Base-by-base conservation (phyloP, 2,113 vertebrate genomes). In the Alligator sinensis region DNA sequence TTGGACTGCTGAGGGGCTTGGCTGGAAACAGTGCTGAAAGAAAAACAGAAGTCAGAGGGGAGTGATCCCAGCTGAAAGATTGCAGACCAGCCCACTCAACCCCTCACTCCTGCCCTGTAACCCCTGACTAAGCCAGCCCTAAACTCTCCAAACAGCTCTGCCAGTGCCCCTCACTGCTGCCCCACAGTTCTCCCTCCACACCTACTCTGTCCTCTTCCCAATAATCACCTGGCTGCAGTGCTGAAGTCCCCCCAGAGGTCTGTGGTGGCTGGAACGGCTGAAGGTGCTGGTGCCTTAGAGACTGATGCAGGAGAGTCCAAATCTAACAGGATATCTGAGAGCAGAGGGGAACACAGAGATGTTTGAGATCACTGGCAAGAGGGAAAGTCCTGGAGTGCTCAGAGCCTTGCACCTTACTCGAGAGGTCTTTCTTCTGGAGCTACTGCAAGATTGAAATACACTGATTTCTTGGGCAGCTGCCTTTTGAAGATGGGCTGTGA, bases 231-330 rank as follows among this genome's bases (percentile, higher is more conserved):
- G 64, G 98, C 97, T 47, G 99, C 98, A 81, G 98, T 98, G 84
- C 98, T 99, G 92, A 99, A 99, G 88, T 99, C 99, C 94, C 99
- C 99, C 99, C 99, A 99, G 95, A 99, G 97, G 95, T 99, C 99
- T 89, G 97, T 96, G 58, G 93, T 89, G 82, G 96, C 86, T 95
- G 98, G 88, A 77, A 86, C 86, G 30, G 96, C 82, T 61, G 95
- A 93, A 74, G 95, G 77, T 30, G 92, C 94, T 92, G 97, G 74
- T 90, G 95, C 91, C 7, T 96, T 97, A 75, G 96, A 91, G 24
- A 95, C 84, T 77, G 98, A 93, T 59, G 95, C 95, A 76, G 98
- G 97, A 91, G 97, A 97, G 84, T 98, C 98, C 81, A 98, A 94
- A 89, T 98, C 98, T 97, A 98, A 96, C 28, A 98, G 97, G 86